Conservation (phyloP, 2,797 vertebrate species). For the Enteromius unitaeniatus region DNA sequence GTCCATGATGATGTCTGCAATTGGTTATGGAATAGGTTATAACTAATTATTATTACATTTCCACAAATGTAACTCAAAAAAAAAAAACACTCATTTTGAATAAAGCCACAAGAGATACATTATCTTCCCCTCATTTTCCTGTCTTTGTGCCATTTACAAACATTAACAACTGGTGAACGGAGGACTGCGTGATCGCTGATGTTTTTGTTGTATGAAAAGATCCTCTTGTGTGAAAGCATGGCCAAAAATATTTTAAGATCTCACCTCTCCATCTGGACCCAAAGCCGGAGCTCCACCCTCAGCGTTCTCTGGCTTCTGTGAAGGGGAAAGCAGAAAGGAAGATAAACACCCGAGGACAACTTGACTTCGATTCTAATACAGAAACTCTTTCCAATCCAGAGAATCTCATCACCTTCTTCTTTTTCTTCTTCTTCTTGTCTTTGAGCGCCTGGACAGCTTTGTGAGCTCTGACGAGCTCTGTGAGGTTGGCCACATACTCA, state of each 20-base stretch:
- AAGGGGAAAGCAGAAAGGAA: constrained; percentile 32
- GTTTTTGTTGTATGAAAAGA: too few species aligned
- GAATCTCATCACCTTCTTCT: constrained; percentile 77
- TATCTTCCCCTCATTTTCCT: too few species aligned
- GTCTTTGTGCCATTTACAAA: too few species aligned
- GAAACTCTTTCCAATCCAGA: not conserved
- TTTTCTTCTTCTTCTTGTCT: constrained; percentile 97
- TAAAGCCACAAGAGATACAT: too few species aligned
- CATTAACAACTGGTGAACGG: not conserved
- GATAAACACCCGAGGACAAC: not conserved
- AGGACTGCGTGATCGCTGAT: not conserved
- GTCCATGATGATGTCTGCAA: not conserved
- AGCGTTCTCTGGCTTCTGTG: constrained; percentile 84
- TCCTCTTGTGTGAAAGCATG: too few species aligned
- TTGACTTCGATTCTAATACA: not conserved
- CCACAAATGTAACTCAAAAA: not conserved
- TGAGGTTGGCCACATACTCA: constrained; percentile 96
- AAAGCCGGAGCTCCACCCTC: constrained; percentile 84
- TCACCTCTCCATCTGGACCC: constrained; percentile 93
- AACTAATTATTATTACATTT: not conserved
- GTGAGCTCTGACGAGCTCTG: constrained; percentile 93
- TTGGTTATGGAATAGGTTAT: not conserved
- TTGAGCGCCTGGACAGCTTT: constrained; percentile 95
- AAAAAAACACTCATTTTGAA: not conserved
- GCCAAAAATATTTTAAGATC: constrained; percentile 33